phyloP scores from a whole-genome alignment of 1,140 invertebrate species.

The Caerostris extrusa region DNA sequence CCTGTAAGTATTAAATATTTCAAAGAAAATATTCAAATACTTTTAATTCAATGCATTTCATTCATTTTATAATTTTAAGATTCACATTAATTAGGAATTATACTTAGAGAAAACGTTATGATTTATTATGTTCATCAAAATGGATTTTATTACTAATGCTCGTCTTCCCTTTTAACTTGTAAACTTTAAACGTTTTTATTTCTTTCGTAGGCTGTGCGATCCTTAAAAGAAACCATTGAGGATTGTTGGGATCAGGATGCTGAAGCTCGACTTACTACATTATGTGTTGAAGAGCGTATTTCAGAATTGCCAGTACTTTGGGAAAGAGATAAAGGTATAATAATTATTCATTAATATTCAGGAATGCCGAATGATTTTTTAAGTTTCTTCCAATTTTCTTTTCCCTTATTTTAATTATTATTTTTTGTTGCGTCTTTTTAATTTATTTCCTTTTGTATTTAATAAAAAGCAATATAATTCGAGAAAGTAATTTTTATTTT shows the following conservation, averaged over 20 bases:
- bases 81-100: background rate
- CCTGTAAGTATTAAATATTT: conserved; percentile 81
- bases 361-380: too few species aligned
- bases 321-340: conserved; percentile 82
- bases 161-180: background rate
- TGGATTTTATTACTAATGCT: background rate
- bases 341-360: too few species aligned
- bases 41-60: too few species aligned
- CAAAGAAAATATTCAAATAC: too few species aligned
- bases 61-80: background rate
- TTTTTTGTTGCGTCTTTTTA: too few species aligned
- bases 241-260: conserved; percentile 98
- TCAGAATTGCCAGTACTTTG: conserved; percentile 86
- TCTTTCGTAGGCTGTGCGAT: conserved; percentile 84
- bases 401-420: too few species aligned
- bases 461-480: too few species aligned
- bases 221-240: conserved; percentile 93
- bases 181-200: background rate
- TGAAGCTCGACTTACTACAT: conserved; percentile 93
- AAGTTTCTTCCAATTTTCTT: too few species aligned
- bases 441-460: too few species aligned
- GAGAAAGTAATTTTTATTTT: too few species aligned
- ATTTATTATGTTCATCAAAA: too few species aligned
- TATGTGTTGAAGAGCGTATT: conserved; percentile 94
- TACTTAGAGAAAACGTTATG: too few species aligned